These are phyloP conservation scores for Grammomys dolichurus DNA, from an alignment of 2,113 vertebrate species.

Conservation along the genomic window DNA sequence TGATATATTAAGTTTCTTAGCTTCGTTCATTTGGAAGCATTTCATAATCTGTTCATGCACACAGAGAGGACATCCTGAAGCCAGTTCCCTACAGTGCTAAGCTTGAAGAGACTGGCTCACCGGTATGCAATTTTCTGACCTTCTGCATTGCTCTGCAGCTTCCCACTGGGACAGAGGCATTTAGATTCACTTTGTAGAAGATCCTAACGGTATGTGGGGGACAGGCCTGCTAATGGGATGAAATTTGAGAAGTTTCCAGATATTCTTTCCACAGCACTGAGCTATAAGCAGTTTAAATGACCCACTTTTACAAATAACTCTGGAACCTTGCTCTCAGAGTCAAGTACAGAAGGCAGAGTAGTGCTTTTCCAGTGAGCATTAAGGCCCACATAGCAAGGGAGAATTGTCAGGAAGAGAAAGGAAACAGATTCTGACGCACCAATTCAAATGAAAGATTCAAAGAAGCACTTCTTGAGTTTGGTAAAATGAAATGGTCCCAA, in stretches of 20 bases:
- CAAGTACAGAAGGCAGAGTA: neutral
- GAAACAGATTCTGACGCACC: neutral
- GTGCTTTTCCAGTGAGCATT: neutral
- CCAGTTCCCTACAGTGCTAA: neutral
- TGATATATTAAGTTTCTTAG: neutral
- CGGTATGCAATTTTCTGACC: neutral
- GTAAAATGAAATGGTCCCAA: constrained; percentile 33
- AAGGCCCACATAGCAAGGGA: neutral
- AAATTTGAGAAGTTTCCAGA: constrained; percentile 41
- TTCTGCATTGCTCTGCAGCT: neutral
- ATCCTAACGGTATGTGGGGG: neutral
- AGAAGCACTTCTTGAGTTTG: neutral
- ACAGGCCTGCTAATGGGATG: constrained; percentile 10
- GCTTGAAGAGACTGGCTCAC: neutral
- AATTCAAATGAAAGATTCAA: neutral
- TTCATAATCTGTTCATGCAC: neutral
- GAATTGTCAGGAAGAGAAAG: neutral
- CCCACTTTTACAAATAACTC: neutral
- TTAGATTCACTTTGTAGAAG: constrained; percentile 10
- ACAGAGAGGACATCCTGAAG: neutral
- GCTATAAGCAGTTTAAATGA: neutral
- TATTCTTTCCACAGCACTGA: constrained; percentile 37
- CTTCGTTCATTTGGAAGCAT: constrained; percentile 4
- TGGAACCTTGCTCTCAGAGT: neutral
- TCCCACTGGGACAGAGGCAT: constrained; percentile 1